Percentiles rank a stretch among this genome's conserved stretches.
Conservation (phyloP, 2,888 invertebrate genomes). For the Lymantria monacha region DNA sequence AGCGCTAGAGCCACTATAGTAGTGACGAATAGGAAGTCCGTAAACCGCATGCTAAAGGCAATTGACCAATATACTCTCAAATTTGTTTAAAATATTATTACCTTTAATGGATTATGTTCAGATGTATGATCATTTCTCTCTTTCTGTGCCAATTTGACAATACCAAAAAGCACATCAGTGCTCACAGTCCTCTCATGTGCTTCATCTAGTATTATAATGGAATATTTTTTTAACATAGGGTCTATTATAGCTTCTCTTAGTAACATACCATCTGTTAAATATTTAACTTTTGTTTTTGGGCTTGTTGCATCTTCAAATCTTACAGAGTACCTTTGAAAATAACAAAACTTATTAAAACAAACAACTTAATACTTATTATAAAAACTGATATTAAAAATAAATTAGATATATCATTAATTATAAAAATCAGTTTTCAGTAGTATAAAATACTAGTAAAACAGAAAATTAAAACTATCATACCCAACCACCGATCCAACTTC, state of each 20-base stretch:
- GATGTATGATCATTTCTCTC: constrained; percentile 82
- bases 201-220: constrained; percentile 94
- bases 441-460: too few relatives aligned
- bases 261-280: constrained; percentile 97
- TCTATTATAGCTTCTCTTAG: constrained; percentile 94
- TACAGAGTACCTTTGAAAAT: constrained; percentile 85
- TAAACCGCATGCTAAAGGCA: too few relatives aligned
- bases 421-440: too few relatives aligned
- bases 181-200: constrained; percentile 97
- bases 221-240: constrained; percentile 88
- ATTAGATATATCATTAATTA: too few relatives aligned
- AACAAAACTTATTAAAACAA: constrained; percentile 25
- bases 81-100: constrained; percentile 42
- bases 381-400: not conserved
- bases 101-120: constrained; percentile 84
- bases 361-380: not conserved
- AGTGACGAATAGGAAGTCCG: too few relatives aligned
- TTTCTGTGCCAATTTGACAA: constrained; percentile 93
- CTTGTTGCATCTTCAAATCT: constrained; percentile 95
- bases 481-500: constrained; percentile 87
- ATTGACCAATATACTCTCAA: not conserved
- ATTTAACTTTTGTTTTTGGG: constrained; percentile 91
- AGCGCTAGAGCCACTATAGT: too few relatives aligned
- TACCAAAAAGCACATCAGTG: constrained; percentile 96
- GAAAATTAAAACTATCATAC: constrained; percentile 32